Evolutionary conservation across 2,797 vertebrate genomes (phyloP), one percentile per base, ranked within the genome.

Genomic region (Hafferia zeledoni): DNA sequence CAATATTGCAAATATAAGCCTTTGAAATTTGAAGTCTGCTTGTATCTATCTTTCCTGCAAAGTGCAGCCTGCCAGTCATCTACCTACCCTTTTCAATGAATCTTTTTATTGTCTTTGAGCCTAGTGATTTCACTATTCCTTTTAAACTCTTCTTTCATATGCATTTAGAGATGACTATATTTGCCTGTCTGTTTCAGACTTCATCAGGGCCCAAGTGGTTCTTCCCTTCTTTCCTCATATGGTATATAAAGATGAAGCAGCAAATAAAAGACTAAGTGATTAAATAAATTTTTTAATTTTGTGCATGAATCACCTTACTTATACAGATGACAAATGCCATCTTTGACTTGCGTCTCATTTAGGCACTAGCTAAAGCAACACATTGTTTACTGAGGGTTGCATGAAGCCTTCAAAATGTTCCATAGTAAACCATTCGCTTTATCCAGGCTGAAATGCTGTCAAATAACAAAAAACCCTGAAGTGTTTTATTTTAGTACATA

Each of bases 61-160:
- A 95, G 4, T 83, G 13, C 64, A 93, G 20, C 27, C 47, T 96
- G 30, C 33, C 61, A 74, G 94, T 93, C 31, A 79, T 67, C 37
- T 86, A 63, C 17, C 24, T 87, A 63, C 13, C 2, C 8, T 87
- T 97, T 96, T 94, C 77, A 83, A 68, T 95, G 96, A 88, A 85
- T 88, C 24, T 68, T 97, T 94, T 89, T 94, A 91, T 83, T 70
- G 83, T 83, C 44, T 95, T 95, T 94, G 55, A 96, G 60, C 16
- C 41, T 90, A 64, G 44, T 69, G 82, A 94, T 72, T 96, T 95
- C 93, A 93, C 24, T 92, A 64, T 90, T 55, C 37, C n/a, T 84
- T 92, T 83, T 77, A 93, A 94, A 83, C 23, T 90, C 17, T 93
- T 92, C 30, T 94, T 94, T 95, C 96, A 83, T 89, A 95, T 96